phyloP scores from a whole-genome alignment of 2,113 vertebrate genomes.

The Misgurnus mizolepis region DNA sequence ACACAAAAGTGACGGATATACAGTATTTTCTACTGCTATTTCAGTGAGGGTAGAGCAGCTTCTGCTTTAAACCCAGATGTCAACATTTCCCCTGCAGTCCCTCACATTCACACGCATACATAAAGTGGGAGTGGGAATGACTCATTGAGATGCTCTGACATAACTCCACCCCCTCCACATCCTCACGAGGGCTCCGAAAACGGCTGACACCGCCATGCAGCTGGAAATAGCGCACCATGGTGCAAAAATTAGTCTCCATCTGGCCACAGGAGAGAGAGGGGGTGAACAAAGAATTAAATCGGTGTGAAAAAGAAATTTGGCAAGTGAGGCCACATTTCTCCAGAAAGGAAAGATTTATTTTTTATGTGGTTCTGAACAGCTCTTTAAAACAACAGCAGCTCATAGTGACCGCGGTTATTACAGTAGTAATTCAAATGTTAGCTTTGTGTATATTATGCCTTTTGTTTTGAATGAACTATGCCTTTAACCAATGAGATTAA shows the following conservation, averaged over 20 bases:
- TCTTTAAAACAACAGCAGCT: too few species aligned
- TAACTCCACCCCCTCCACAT: constrained; percentile 38
- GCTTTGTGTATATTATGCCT: too few species aligned
- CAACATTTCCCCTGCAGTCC: constrained; percentile 39
- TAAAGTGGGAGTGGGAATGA: constrained; percentile 38
- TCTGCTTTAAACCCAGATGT: constrained; percentile 26
- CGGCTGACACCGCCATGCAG: constrained; percentile 38
- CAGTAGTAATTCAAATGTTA: too few species aligned
- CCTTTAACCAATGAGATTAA: too few species aligned
- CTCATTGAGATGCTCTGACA: constrained; percentile 49
- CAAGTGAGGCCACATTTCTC: constrained; percentile 37
- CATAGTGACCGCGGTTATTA: too few species aligned
- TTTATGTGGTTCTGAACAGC: too few species aligned
- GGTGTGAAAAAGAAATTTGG: constrained; percentile 47
- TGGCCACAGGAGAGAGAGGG: constrained; percentile 12
- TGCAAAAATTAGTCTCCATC: constrained; percentile 28
- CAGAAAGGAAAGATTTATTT: too few species aligned
- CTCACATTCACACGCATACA: constrained; percentile 21
- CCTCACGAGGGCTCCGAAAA: constrained; percentile 42
- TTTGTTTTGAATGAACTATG: too few species aligned
- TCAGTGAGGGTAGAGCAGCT: constrained; percentile 1
- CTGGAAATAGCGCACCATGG: constrained; percentile 47
- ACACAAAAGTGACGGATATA: constrained; percentile 7
- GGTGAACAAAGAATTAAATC: not conserved
- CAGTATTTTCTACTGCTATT: not conserved